Evolutionary conservation across 2,888 invertebrate species (phyloP), one percentile per base, ranked within the genome.

Genomic region (Invenusta paracnida): DNA sequence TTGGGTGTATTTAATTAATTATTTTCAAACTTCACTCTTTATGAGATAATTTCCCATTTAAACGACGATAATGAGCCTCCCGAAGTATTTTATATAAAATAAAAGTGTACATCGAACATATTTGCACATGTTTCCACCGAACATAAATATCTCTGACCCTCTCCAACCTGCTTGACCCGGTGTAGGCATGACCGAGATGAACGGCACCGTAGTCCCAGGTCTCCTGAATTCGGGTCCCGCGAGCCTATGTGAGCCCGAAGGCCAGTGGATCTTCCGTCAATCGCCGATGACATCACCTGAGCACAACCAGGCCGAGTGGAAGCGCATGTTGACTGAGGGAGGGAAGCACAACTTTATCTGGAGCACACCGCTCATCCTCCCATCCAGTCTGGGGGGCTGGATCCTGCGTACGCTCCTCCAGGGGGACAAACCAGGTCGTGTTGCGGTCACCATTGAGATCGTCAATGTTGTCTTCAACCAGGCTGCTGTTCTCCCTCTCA

Each of bases 401-500:
- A 73, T 73, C 73, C 73, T 73, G 17, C 73, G 73, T n/a, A 23
- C 73, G 5, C 73, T 73, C 17, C 73, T 73, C 73, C 73, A 73
- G 27, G 73, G 73, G 2, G 73, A 73, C 73, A 73, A 73, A 23
- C 73, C 73, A 23, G 73, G 73, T 25, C 17, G 73, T 13, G 73
- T 73, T 23, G 73, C 73, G 23, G 73, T 73, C 17, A 73, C 73
- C 11, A 73, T 73, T 5, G 73, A 73, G 73, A 23, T 73, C 2
- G 73, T 73, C 2, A 73, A 73, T 23, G 25, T 73, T 23, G 73
- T 73, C 27, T 73, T 73, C 73, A 73, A 73, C 73, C 73, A 73
- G 73, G 73, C 2, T 23, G 73, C 73, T 2, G 25, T 23, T 23
- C 73, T 73, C 73, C 73, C 73, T 23, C 73, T 73, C 17, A 5